Percentiles rank a stretch among this genome's conserved stretches.
These are phyloP conservation scores for Aquatica leii DNA, from an alignment of 2,888 invertebrate genomes.

Conservation along the genomic window DNA sequence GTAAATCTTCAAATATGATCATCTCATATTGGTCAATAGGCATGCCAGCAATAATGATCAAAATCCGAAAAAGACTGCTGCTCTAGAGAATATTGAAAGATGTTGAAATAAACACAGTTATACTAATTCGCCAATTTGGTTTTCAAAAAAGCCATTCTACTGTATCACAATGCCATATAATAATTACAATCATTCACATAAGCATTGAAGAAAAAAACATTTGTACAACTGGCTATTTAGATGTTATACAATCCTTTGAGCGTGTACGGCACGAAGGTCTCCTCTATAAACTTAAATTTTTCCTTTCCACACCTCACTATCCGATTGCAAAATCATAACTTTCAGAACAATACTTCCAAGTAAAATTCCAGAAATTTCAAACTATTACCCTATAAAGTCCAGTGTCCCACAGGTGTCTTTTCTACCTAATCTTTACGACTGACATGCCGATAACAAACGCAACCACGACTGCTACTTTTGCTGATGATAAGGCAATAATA, in stretches of 20 bases:
- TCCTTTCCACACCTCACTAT: conserved; percentile 14
- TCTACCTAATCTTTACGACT: conserved; percentile 29
- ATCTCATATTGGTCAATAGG: neutral
- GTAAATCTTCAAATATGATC: neutral
- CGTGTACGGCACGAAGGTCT: conserved; percentile 11
- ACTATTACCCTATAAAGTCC: conserved; percentile 9
- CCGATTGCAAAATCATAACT: conserved; percentile 19
- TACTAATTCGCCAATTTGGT: conserved; percentile 10
- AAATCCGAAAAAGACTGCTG: neutral
- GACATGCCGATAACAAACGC: conserved; percentile 30
- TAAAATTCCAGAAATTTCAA: conserved; percentile 16
- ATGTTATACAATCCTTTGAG: conserved; percentile 19
- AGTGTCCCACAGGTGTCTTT: conserved; percentile 17
- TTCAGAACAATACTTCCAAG: conserved; percentile 18
- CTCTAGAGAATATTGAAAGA: neutral
- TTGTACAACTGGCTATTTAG: conserved; percentile 10
- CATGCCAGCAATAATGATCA: neutral
- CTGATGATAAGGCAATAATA: no score
- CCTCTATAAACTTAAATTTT: conserved; percentile 21
- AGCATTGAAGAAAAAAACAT: conserved; percentile 18
- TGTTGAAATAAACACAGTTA: no score
- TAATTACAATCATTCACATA: conserved; percentile 16
- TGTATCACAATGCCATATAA: conserved; percentile 16
- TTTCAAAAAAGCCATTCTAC: conserved; percentile 19
- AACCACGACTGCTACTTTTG: conserved; percentile 28